Conservation (phyloP, 2,888 invertebrate species). For the Mactromeris polynyma region DNA sequence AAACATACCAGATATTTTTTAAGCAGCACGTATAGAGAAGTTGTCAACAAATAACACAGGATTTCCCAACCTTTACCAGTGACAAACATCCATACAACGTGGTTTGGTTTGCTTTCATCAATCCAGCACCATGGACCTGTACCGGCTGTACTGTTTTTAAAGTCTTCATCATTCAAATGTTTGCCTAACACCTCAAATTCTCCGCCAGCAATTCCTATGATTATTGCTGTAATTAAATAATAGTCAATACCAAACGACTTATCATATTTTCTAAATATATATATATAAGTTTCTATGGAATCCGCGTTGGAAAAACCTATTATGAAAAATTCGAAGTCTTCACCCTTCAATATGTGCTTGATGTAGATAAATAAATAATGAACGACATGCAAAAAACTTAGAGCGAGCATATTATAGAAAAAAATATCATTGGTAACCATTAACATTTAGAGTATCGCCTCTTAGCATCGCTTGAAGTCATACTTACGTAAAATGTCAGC, state of each 20-base stretch:
- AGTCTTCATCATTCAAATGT: not conserved
- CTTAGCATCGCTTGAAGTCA: not conserved
- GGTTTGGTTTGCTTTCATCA: not conserved
- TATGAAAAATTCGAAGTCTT: no score
- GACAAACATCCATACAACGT: constrained; percentile 34
- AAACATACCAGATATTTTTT: not conserved
- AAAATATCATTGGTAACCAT: not conserved
- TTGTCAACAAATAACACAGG: constrained; percentile 16
- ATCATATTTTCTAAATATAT: not conserved
- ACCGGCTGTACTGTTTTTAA: not conserved
- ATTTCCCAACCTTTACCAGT: constrained; percentile 28
- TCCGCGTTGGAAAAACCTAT: no score
- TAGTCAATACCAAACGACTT: no score
- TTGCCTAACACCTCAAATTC: constrained; percentile 13
- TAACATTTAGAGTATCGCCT: no score
- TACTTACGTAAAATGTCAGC: not conserved
- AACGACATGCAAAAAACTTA: not conserved
- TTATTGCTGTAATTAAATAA: not conserved
- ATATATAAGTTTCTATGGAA: no score
- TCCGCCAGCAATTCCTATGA: not conserved
- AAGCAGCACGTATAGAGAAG: not conserved
- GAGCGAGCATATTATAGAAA: no score
- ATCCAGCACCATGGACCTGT: constrained; percentile 68
- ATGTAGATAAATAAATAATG: not conserved
- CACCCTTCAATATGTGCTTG: not conserved